Base-by-base conservation (phyloP, 2,113 vertebrate species). In the Dasyornis broadbenti region DNA sequence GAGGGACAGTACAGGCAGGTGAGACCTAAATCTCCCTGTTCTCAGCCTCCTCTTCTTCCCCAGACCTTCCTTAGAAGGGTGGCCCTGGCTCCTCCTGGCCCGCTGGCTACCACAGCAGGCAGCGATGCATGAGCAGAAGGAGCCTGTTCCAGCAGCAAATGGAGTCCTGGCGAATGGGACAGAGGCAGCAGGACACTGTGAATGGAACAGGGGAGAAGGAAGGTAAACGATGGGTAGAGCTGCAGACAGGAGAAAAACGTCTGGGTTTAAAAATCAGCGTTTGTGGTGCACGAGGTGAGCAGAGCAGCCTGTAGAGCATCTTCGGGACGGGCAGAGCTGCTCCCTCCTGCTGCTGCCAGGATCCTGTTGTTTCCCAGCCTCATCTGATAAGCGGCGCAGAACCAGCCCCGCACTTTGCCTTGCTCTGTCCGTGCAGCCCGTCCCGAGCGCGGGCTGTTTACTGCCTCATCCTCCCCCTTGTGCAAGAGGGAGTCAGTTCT, bases 401-500 rank as follows among this genome's bases (percentile, higher is more conserved):
- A 77, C 59, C 90, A 72, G 83, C 61, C 26, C 50, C 68, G 95
- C 95, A 19, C 82, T 96, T 78, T 79, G 92, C 94, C 73, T 86
- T 78, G 82, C 93, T 69, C 94, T 63, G 86, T 13, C 30, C 1
- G 65, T n/a, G 92, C 95, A 87, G 92, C 94, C 96, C 88, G 45
- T 77, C 75, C 92, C 13, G 12, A 88, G 83, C 57, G 31, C 15
- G 53, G 73, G 93, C 92, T 92, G 95, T 88, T 97, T 66, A 44
- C 96, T 37, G 86, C 16, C 45, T 88, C 45, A 47, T 96, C 96
- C 90, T 37, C 94, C 92, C 70, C 94, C 92, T 92, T 37, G 24
- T 88, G 94, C 96, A 90, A 94, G 56, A 95, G 95, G 96, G 95
- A 97, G 97, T 97, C 96, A 71, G 96, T 96, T 97, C 98, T 98